Percentiles rank a stretch among this genome's conserved stretches.
Conservation (phyloP, 1,140 invertebrate species). For the Tigriopus japonicus region DNA sequence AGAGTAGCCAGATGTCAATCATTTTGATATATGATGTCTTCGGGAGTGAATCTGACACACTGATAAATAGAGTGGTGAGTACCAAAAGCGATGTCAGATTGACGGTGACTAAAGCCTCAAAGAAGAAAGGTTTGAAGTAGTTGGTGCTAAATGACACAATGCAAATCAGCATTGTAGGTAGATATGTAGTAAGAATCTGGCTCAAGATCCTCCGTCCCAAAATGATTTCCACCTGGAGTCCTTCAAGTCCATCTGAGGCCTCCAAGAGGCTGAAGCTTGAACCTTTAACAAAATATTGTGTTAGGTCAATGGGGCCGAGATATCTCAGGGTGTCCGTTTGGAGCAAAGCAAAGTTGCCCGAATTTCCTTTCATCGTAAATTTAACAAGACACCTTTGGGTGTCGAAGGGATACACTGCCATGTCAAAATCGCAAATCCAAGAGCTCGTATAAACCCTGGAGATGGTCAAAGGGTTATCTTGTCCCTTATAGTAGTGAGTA, state of each 20-base stretch:
- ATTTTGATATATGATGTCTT: constrained; percentile 2
- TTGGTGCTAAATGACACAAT: background rate
- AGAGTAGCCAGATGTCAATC: constrained; percentile 2
- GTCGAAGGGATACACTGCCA: background rate
- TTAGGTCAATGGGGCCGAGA: background rate
- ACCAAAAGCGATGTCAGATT: background rate
- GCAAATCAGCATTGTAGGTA: background rate
- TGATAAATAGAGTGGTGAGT: background rate
- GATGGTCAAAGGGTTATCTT: background rate
- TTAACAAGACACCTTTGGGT: background rate
- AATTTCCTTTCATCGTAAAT: background rate
- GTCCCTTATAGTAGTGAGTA: background rate
- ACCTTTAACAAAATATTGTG: background rate
- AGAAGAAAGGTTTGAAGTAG: background rate
- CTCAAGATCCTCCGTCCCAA: background rate
- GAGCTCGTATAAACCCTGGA: background rate
- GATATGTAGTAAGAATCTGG: background rate
- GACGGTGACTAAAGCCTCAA: background rate
- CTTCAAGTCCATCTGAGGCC: background rate
- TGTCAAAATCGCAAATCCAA: background rate
- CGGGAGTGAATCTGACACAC: background rate
- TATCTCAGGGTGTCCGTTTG: background rate
- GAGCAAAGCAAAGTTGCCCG: background rate
- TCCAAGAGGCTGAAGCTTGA: background rate
- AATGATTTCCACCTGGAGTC: background rate